Evolutionary conservation across 2,113 vertebrate species (phyloP).

Genomic region (Haemorhous mexicanus): DNA sequence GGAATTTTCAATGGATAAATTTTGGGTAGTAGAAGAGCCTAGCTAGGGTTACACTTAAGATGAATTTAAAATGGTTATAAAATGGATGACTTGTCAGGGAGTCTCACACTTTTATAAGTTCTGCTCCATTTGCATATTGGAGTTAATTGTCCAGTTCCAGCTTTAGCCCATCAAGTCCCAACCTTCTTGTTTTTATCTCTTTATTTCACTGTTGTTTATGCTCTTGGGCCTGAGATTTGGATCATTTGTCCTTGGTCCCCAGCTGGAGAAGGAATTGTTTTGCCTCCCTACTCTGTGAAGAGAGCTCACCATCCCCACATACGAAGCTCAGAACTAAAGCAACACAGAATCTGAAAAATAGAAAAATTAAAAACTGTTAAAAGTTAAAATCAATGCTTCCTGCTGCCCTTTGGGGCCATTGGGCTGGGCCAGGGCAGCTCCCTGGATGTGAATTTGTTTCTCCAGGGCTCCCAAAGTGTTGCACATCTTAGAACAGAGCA

Average conservation of each 20-base stretch:
- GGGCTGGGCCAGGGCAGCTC: neutral
- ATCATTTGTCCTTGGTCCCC: neutral
- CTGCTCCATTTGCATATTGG: neutral
- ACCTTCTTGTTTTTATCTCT: neutral
- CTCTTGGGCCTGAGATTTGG: neutral
- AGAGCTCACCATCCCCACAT: neutral
- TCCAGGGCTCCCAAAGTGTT: neutral
- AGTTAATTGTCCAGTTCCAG: neutral
- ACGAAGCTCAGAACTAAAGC: neutral
- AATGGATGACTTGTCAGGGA: no score
- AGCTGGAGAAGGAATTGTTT: neutral
- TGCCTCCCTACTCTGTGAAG: neutral
- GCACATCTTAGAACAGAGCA: neutral
- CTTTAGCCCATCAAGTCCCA: fast-evolving
- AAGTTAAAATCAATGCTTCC: neutral
- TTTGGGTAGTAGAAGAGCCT: no score
- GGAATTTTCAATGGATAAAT: no score
- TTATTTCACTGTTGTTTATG: neutral
- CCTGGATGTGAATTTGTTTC: neutral
- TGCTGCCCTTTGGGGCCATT: neutral
- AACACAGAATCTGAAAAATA: neutral
- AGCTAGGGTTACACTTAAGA: no score
- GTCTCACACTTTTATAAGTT: neutral
- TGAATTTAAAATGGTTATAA: no score
- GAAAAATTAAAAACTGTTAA: neutral